These are phyloP conservation scores for Amblyteles armatorius DNA, from an alignment of 2,888 invertebrate species.

Conservation along the genomic window DNA sequence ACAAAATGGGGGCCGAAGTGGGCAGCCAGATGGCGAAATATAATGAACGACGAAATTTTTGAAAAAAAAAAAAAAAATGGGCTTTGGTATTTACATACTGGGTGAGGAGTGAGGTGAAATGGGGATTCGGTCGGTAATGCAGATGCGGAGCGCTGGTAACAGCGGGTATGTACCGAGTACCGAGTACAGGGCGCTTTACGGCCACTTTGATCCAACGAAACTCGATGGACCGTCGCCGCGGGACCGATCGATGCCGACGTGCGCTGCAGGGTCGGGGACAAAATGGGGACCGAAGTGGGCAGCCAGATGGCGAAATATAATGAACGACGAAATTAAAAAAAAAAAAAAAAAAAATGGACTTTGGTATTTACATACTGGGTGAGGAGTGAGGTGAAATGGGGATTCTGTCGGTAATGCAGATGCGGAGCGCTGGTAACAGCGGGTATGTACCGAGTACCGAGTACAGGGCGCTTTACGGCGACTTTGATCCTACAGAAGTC, in stretches of 20 bases:
- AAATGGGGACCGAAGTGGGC: not conserved
- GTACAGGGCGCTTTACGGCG: not conserved
- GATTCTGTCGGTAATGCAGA: no score
- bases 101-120: no score
- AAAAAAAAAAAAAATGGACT: no score
- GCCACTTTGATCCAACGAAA: not conserved
- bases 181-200: not conserved
- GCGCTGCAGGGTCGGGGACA: not conserved
- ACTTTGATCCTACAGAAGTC: not conserved
- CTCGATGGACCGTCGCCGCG: constrained; percentile 10
- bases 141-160: constrained; percentile 45
- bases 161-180: constrained; percentile 49
- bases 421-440: constrained; percentile 49
- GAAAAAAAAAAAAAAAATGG: no score
- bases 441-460: constrained; percentile 43
- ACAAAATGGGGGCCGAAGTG: not conserved
- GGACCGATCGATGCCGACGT: not conserved
- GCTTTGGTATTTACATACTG: no score
- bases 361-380: no score
- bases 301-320: not conserved
- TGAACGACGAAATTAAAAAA: no score
- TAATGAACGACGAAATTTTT: no score
- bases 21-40: not conserved
- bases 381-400: no score
- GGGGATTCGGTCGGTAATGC: no score